Conservation (phyloP, 2,888 invertebrate species). For the Keiferia lycopersicella region DNA sequence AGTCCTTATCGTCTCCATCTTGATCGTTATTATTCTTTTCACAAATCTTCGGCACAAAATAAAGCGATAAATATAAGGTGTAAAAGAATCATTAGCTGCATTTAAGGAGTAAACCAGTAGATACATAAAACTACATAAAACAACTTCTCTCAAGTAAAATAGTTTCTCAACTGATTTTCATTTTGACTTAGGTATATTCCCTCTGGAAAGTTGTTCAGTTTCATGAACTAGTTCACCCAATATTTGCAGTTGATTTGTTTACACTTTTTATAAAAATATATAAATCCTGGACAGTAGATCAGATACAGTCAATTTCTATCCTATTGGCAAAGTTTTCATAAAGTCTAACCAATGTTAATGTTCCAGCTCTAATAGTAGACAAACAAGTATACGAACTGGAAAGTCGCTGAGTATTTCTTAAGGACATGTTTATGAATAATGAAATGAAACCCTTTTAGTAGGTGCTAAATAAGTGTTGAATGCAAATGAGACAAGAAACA, state of each 20-base stretch:
- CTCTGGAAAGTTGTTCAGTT: too few relatives aligned
- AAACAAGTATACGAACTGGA: neutral
- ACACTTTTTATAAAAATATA: too few relatives aligned
- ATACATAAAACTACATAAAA: too few relatives aligned
- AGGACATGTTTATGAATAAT: conserved; percentile 6
- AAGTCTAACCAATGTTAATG: neutral
- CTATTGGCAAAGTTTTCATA: neutral
- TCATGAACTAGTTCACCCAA: too few relatives aligned
- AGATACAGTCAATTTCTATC: neutral
- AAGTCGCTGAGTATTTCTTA: neutral
- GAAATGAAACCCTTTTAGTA: neutral
- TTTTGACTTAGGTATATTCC: too few relatives aligned
- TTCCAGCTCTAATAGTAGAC: neutral
- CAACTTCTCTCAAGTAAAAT: too few relatives aligned
- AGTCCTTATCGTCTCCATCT: neutral
- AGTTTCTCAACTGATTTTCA: too few relatives aligned
- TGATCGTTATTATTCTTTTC: conserved; percentile 7
- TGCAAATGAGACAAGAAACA: conserved; percentile 5
- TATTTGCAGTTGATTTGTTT: too few relatives aligned
- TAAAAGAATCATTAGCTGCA: too few relatives aligned
- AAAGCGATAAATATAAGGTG: neutral
- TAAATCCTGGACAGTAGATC: too few relatives aligned
- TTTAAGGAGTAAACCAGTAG: too few relatives aligned
- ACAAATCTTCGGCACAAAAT: neutral
- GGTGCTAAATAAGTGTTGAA: neutral